Conservation (phyloP, 37 sponge, comb jelly and placozoan genomes). For the Aphrocallistes beatrix region DNA sequence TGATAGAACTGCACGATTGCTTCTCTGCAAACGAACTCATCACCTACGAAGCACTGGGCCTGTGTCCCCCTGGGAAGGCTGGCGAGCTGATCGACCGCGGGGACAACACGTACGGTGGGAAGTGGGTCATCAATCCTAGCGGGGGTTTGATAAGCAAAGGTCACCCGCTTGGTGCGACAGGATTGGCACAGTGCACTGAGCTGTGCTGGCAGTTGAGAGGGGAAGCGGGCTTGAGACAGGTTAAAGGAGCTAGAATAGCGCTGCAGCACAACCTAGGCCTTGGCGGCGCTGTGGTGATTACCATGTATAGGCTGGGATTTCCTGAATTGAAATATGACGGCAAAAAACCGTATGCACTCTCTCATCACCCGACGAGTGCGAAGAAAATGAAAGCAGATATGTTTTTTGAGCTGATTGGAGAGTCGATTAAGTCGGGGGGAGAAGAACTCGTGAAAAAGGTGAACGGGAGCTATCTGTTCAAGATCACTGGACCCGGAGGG, state of each 20-base stretch:
- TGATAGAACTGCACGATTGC: conserved; percentile 86
- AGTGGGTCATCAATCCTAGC: conserved; percentile 87
- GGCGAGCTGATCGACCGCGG: conserved; percentile 75
- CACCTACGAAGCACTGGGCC: conserved; percentile 83
- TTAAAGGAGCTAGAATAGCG: conserved; percentile 57
- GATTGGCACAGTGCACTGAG: conserved; percentile 83
- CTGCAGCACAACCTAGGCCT: conserved; percentile 91
- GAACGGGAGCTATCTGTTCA: conserved; percentile 60
- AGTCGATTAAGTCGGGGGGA: conserved; percentile 46
- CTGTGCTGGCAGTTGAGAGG: conserved; percentile 88
- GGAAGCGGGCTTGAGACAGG: conserved; percentile 64
- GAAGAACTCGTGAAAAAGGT: conserved; percentile 65
- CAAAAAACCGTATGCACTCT: background rate
- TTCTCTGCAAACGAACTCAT: conserved; percentile 90
- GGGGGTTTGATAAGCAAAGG: conserved; percentile 91
- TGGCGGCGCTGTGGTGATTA: conserved; percentile 78
- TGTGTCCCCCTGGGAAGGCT: conserved; percentile 70
- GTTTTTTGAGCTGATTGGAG: conserved; percentile 35
- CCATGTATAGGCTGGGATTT: conserved; percentile 64
- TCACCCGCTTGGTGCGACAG: conserved; percentile 89
- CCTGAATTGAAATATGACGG: conserved; percentile 23
- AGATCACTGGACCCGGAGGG: conserved; percentile 37
- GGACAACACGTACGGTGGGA: conserved; percentile 91
- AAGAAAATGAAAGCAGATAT: background rate
- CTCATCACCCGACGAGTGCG: background rate